Evolutionary conservation across 1,140 invertebrate species (phyloP), one percentile per base, ranked within the genome.

Genomic region (Megalonaias nervosa): DNA sequence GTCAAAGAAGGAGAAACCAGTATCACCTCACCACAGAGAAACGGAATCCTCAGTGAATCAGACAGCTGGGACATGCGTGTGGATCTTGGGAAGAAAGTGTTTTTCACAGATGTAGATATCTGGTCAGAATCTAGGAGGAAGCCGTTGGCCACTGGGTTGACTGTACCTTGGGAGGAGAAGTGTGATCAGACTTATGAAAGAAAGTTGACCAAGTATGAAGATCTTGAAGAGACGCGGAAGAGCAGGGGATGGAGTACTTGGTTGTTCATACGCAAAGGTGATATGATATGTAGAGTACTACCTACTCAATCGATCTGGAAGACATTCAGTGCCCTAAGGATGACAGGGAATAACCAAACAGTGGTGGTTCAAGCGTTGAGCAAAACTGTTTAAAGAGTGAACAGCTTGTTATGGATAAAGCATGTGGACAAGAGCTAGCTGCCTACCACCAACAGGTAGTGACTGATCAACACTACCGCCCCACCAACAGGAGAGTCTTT

Each of bases 391-490:
- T 19, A 73, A 59, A 73, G 61, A 55, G 61, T 17, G 23, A 64
- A 60, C 17, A 55, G 71, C 38, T 73, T 17, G 71, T 38, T 65
- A 26, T 73, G 71, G 71, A 13, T 73, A 26, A 12, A 38, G 23
- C 12, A 57, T 12, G 57, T 55, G 62, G 61, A 73, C 9, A 60
- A 11, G n/a, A n/a, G n/a, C n/a, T n/a, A n/a, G n/a, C n/a, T n/a
- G n/a, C n/a, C n/a, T n/a, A n/a, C n/a, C n/a, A n/a, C n/a, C n/a
- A n/a, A n/a, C n/a, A n/a, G n/a, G n/a, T n/a, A n/a, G n/a, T n/a
- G n/a, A n/a, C n/a, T 62, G 70, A 71, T 71, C 70, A 60, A 15
- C 70, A 56, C 70, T 71, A 60, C n/a, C 4, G 70, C 13, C 59
- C 70, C 59, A 61, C 70, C 21, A 61, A 26, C n/a, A n/a, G n/a